Evolutionary conservation across 1,140 invertebrate genomes (phyloP), one percentile per base, ranked within the genome.

Genomic region (Diprion similis): DNA sequence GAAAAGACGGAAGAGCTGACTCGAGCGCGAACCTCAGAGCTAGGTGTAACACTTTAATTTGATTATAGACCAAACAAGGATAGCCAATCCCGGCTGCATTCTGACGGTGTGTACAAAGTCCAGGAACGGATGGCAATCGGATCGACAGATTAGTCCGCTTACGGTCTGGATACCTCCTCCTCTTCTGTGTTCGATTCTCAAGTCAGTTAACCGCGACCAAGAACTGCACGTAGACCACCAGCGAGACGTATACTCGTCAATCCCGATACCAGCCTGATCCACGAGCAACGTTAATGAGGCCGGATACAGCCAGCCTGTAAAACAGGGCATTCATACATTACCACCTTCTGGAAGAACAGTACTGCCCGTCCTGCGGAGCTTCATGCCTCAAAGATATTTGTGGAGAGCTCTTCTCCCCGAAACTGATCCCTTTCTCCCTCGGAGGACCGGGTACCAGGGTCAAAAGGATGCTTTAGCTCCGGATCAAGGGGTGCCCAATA

Each of bases 181-280:
- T 37, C 24, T 37, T 37, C 24, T 37, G 6, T 37, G 24, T 37
- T 37, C 24, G 24, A 37, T 59, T 59, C 51, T 17, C 11, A 59
- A 59, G 51, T 59, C n/a, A 59, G 51, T 59, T 59, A 59, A 59
- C n/a, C 51, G 51, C 11, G 51, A 59, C 51, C 11, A 59, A 59
- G 51, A 59, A 13, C 51, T 8, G 24, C 24, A 37, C 24, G 24
- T 37, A 37, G 24, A 37, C 24, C 24, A 37, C 24, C n/a, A 17
- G 11, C n/a, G 51, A 13, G 9, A 59, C 51, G 51, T 59, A 59
- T 8, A 59, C 51, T 59, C 51, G 51, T 59, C 51, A 17, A 13
- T 59, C 51, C 11, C 51, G 51, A 59, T 59, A 13, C 51, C 51
- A 9, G n/a, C 11, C n/a, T 15, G 51, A 59, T 59, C 51, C 51